Percentiles rank a stretch among this genome's conserved stretches.
Evolutionary conservation across 1,140 invertebrate genomes (phyloP).

Genomic region (Drosophila bocki): DNA sequence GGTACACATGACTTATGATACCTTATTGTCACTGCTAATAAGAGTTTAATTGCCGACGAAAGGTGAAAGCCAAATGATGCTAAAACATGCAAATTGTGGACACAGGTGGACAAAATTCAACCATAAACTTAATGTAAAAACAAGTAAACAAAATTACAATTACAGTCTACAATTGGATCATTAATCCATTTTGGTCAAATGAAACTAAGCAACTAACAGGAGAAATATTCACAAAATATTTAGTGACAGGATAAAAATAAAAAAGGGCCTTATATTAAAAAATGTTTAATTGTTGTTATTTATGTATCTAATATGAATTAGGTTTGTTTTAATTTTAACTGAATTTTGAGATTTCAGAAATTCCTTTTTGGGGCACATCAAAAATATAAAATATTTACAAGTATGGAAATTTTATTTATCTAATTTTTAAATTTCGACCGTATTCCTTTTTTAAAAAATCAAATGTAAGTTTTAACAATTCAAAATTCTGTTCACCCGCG

Average conservation of each 20-base stretch:
- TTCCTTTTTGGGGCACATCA: not conserved
- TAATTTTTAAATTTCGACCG: no score
- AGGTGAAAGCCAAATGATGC: conserved; percentile 2
- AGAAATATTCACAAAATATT: not conserved
- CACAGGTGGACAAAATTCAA: not conserved
- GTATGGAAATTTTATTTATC: no score
- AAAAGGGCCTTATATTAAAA: not conserved
- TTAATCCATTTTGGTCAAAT: no score
- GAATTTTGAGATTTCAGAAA: not conserved
- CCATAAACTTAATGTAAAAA: not conserved
- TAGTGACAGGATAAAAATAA: not conserved
- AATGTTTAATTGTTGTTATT: not conserved
- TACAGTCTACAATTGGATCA: no score
- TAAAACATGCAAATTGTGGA: conserved; percentile 7
- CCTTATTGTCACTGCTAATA: conserved; percentile 8
- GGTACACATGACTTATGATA: not conserved
- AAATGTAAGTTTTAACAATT: not conserved
- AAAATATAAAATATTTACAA: not conserved
- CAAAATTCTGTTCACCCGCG: not conserved
- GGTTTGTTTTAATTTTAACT: not conserved
- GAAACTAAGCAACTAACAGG: no score
- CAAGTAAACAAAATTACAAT: no score
- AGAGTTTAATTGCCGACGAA: conserved; percentile 16
- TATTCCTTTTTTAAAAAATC: not conserved
- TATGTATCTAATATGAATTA: not conserved